Evolutionary conservation across 2,888 invertebrate species (phyloP).

Genomic region (Troilus luridus): DNA sequence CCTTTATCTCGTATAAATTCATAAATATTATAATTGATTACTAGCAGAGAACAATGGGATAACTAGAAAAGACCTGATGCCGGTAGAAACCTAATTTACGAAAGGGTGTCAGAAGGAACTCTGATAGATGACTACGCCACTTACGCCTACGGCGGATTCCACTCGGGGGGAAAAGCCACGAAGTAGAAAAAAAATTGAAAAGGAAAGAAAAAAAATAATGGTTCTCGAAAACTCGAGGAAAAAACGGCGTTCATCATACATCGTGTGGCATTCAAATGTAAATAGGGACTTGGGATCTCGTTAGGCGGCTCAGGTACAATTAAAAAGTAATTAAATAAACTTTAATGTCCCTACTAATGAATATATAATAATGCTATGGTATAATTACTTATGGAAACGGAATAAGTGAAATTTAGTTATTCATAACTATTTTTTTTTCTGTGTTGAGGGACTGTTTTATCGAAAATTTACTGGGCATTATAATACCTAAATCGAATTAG

Average conservation of each 20-base stretch:
- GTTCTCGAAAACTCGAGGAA: background rate
- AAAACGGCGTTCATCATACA: conserved; percentile 54
- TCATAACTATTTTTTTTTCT: background rate
- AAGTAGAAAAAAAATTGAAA: conserved; percentile 30
- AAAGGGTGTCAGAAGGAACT: background rate
- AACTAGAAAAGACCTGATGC: conserved; percentile 35
- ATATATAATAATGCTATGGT: conserved; percentile 55
- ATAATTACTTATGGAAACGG: conserved; percentile 24
- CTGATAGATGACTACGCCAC: conserved; percentile 15
- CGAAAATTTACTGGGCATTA: conserved; percentile 1
- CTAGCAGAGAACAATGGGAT: background rate
- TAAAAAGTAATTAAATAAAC: conserved; percentile 57
- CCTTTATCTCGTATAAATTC: too few species aligned
- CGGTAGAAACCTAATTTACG: conserved; percentile 18
- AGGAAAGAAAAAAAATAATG: conserved; percentile 46
- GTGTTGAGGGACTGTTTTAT: background rate
- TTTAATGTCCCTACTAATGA: conserved; percentile 56
- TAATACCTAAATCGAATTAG: background rate
- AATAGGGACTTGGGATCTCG: conserved; percentile 50
- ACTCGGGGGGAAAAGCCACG: background rate
- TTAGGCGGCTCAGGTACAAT: conserved; percentile 44
- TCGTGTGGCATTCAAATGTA: conserved; percentile 48
- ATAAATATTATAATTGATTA: background rate
- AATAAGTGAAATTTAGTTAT: conserved; percentile 47
- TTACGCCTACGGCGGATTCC: conserved; percentile 45